Base-by-base conservation (phyloP, 2,113 vertebrate species). In the Solea solea region DNA sequence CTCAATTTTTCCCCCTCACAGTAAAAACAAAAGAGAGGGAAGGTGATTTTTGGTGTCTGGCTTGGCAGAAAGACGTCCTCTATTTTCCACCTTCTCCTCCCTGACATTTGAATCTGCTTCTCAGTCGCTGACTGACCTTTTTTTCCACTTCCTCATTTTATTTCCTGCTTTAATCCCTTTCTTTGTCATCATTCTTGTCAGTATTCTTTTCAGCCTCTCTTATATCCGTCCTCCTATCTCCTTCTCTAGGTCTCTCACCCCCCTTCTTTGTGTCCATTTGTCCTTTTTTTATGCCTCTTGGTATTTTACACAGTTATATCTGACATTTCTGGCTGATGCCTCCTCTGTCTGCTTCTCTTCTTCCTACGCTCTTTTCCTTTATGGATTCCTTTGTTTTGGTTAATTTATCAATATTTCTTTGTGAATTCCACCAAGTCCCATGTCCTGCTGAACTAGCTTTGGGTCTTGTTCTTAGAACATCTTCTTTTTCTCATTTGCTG, bases 231-330 rank as follows among this genome's bases (percentile, higher is more conserved):
- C 5, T 28, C 40, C 34, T 62, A 6, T 53, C 55, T 15, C 74
- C 73, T 27, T 14, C 59, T 68, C 51, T 10, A 10, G 13, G 48
- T 21, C 34, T 52, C 64, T 62, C 34, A 63, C 78, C 51, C 10
- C 34, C 50, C 58, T 55, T 51, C 41, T 69, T 45, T 71, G 3
- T 15, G 44, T 45, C 44, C 3, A 10, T 3, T 45, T 45, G 8
- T 2, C 50, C 58, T 55, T 54, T 41, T 41, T 64, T 51, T 71
- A 4, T 16, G 44, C 54, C 28, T 80, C 57, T 70, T 81, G 65
- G 55, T 84, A 72, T 88, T 84, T 87, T 56, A 75, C 58, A 83
- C 71, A 83, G 77, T 72, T 59, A 71, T 62, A 67, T 56, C 74
- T 83, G 87, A 91, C 85, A 83, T 84, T 86, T 86, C 53, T 49